phyloP scores from a whole-genome alignment of 2,797 vertebrate species.

The Enteromius thamalakanensis region DNA sequence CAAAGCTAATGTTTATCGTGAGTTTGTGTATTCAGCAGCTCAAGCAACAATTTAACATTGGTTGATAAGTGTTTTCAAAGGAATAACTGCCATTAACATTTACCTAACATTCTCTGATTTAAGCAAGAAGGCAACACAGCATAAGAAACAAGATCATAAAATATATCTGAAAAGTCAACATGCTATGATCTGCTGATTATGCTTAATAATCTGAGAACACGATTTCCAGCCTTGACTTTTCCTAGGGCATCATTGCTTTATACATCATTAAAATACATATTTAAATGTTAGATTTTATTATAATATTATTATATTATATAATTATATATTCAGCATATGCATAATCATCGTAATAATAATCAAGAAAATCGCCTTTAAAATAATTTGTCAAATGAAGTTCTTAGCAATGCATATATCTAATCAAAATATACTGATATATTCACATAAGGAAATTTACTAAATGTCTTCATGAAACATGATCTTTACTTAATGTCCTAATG shows the following conservation, averaged over 20 bases:
- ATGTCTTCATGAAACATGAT: too few relatives aligned
- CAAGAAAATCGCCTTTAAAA: too few relatives aligned
- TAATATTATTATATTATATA: not conserved
- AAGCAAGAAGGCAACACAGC: not conserved
- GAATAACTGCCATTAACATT: not conserved
- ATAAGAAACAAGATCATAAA: slow-evolving; percentile 2
- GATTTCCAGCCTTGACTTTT: not conserved
- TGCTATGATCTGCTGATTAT: not conserved
- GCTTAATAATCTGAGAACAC: not conserved
- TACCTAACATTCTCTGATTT: slow-evolving; percentile 34
- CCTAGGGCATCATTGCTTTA: not conserved
- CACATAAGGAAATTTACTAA: too few relatives aligned
- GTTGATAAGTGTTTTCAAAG: slow-evolving; percentile 8
- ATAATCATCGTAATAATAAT: too few relatives aligned
- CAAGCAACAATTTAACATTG: not conserved
- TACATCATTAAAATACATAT: not conserved
- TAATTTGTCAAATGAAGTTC: too few relatives aligned
- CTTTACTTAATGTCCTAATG: too few relatives aligned
- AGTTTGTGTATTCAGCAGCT: not conserved
- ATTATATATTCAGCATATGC: not conserved
- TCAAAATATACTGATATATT: too few relatives aligned
- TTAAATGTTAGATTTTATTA: not conserved
- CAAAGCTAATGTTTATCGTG: slow-evolving; percentile 16
- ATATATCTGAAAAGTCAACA: not conserved
- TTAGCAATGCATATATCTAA: too few relatives aligned